Conservation (phyloP, 2,113 vertebrate species). For the Alosa alosa region DNA sequence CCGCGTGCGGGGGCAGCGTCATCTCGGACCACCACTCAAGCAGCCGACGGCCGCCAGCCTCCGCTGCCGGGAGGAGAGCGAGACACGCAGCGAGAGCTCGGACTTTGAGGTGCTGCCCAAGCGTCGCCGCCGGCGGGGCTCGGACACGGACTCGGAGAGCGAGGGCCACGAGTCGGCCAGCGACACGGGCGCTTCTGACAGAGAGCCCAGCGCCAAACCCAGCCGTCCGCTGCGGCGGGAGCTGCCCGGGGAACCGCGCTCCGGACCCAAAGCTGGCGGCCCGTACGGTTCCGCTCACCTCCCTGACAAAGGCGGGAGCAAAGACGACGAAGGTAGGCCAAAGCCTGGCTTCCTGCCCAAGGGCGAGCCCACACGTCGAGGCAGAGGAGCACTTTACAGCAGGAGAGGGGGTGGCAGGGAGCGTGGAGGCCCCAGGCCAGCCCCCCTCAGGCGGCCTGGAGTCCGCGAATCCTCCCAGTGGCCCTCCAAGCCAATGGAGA, state of each 20-base stretch:
- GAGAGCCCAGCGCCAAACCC: constrained; percentile 86
- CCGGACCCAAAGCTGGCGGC: constrained; percentile 57
- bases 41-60: constrained; percentile 64
- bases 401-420: constrained; percentile 83
- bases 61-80: constrained; percentile 91
- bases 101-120: constrained; percentile 96
- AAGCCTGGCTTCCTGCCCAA: constrained; percentile 94
- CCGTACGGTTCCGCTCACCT: constrained; percentile 60
- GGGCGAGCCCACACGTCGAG: constrained; percentile 89
- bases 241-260: constrained; percentile 57
- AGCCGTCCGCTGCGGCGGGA: constrained; percentile 72
- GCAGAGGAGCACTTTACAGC: constrained; percentile 87
- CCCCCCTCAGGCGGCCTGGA: constrained; percentile 77
- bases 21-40: too few relatives aligned
- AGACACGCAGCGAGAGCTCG: constrained; percentile 96
- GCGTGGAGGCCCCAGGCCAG: constrained; percentile 79
- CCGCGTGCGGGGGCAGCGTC: too few relatives aligned
- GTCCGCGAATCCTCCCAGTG: constrained; percentile 86
- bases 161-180: constrained; percentile 93
- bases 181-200: constrained; percentile 88
- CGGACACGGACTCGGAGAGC: constrained; percentile 96
- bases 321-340: constrained; percentile 81
- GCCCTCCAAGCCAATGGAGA: constrained; percentile 87
- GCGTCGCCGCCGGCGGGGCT: constrained; percentile 85
- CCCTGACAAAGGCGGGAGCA: constrained; percentile 56